Evolutionary conservation across 2,888 invertebrate genomes (phyloP).

Genomic region (Pseudococcus longispinus): DNA sequence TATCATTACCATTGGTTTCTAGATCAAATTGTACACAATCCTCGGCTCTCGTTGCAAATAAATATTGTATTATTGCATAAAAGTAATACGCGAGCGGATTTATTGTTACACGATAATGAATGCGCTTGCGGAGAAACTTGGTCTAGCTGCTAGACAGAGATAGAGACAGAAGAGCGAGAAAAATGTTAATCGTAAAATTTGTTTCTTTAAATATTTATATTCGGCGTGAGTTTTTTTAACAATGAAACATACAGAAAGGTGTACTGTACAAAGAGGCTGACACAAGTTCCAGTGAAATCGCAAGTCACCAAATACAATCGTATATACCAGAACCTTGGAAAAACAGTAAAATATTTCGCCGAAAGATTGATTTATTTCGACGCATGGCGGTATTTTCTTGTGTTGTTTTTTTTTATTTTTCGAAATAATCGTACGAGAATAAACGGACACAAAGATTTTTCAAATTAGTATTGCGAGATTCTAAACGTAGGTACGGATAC

Average conservation of each 20-base stretch:
- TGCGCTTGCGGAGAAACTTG: slow-evolving; percentile 20
- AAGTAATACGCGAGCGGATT: background rate
- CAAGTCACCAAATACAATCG: slow-evolving; percentile 27
- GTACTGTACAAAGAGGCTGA: background rate
- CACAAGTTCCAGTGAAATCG: slow-evolving; percentile 21
- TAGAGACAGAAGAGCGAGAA: background rate
- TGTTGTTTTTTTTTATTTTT: background rate
- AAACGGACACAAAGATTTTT: background rate
- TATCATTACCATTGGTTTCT: background rate
- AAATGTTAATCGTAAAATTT: slow-evolving; percentile 16
- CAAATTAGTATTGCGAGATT: slow-evolving; percentile 34
- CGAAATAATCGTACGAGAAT: background rate
- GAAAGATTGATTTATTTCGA: slow-evolving; percentile 36
- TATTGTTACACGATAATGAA: background rate
- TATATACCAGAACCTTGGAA: slow-evolving; percentile 1
- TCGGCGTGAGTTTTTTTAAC: background rate
- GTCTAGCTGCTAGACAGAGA: background rate
- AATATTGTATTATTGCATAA: background rate
- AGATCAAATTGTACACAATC: background rate
- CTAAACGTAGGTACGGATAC: background rate
- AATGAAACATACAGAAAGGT: slow-evolving; percentile 13
- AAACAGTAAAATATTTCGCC: slow-evolving; percentile 28
- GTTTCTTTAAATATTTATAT: slow-evolving; percentile 38
- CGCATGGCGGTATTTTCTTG: background rate
- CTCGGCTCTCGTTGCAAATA: background rate